phyloP scores from a whole-genome alignment of 2,797 vertebrate genomes.

The Thripadectes ignobilis region DNA sequence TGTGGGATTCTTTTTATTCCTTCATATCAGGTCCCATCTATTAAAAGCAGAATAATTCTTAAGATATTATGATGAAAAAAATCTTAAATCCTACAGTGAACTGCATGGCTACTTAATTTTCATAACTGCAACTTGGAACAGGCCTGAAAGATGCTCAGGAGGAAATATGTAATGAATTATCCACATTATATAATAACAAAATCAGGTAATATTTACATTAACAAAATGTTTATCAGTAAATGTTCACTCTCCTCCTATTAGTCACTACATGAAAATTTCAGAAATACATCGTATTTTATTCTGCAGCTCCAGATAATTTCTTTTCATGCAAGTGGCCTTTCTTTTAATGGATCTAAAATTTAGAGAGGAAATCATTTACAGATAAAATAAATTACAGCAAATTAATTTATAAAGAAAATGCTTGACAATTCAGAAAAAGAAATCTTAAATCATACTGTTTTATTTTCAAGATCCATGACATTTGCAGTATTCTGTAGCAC shows the following conservation, averaged over 20 bases:
- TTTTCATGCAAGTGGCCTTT: neutral
- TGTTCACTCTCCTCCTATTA: neutral
- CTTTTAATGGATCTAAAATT: neutral
- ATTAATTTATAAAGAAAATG: neutral
- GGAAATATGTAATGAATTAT: neutral
- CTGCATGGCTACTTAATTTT: neutral
- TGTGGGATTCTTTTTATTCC: neutral
- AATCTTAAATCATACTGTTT: neutral
- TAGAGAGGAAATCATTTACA: neutral
- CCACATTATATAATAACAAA: neutral
- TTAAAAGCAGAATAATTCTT: neutral
- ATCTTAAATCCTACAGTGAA: neutral
- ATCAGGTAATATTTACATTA: neutral
- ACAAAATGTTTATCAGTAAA: neutral
- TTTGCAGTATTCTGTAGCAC: neutral
- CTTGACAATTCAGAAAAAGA: neutral
- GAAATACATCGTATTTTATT: neutral
- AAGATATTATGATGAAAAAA: neutral
- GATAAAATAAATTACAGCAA: neutral
- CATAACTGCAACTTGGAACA: neutral
- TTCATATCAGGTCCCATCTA: neutral
- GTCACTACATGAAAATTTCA: neutral
- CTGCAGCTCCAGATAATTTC: neutral
- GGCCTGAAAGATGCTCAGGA: neutral
- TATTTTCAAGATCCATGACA: neutral